A percentile compares a stretch with the other conserved stretches of the same genome.
Conservation (phyloP, 1,140 invertebrate genomes). For the Coenobita brevimanus region DNA sequence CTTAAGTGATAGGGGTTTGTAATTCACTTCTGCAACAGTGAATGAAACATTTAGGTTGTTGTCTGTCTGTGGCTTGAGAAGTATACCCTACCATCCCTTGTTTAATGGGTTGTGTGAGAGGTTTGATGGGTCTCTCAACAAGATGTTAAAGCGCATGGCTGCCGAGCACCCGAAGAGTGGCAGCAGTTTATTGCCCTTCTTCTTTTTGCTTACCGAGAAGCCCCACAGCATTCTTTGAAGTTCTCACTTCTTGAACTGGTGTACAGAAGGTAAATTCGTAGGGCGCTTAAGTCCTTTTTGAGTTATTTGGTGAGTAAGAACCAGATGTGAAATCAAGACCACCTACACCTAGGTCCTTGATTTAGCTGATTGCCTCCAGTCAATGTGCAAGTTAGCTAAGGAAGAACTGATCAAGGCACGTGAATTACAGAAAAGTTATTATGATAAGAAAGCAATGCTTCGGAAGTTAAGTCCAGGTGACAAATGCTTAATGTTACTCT, state of each 20-base stretch:
- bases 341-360: slow-evolving; percentile 25
- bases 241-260: slow-evolving; percentile 11
- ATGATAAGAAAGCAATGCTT: not conserved
- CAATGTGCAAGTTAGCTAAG: not conserved
- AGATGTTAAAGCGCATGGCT: not conserved
- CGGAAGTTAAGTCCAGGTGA: not conserved
- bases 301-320: not conserved
- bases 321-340: not conserved
- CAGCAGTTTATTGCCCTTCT: not conserved
- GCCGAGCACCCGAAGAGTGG: slow-evolving; percentile 14
- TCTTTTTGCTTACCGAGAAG: slow-evolving; percentile 15
- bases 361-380: not conserved
- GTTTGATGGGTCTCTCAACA: slow-evolving; percentile 6
- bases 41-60: not conserved
- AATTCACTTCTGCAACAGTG: slow-evolving; percentile 8
- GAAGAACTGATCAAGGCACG: not conserved
- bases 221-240: not conserved
- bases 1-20: not conserved
- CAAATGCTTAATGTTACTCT: not conserved
- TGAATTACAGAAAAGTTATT: not conserved
- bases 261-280: not conserved
- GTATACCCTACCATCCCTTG: not conserved
- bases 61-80: not conserved
- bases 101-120: not conserved
- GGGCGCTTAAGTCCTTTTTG: not conserved